Evolutionary conservation across 1,140 invertebrate species (phyloP).

Genomic region (Catajapyx aquilonaris): DNA sequence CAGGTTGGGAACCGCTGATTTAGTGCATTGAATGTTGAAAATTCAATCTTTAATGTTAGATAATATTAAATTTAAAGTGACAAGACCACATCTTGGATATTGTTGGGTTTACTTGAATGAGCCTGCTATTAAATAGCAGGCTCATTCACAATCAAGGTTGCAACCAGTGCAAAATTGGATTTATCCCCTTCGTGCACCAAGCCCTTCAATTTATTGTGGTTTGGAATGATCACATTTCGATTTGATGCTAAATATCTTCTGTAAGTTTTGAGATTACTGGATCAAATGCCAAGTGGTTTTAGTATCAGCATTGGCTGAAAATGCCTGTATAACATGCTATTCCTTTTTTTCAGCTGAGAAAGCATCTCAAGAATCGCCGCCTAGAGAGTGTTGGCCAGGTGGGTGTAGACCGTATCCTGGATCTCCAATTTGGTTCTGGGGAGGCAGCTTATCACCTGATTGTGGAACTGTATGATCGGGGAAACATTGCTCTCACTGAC

Average conservation of each 20-base stretch:
- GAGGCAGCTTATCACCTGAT: constrained; percentile 93
- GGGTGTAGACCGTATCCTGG: constrained; percentile 70
- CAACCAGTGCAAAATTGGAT: neutral
- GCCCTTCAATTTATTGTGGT: neutral
- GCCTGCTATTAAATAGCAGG: no score
- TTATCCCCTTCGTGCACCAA: no score
- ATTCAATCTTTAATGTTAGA: no score
- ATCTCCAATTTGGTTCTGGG: constrained; percentile 82
- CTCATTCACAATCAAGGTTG: constrained; percentile 1
- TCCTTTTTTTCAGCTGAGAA: constrained; percentile 50
- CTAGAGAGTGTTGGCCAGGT: constrained; percentile 68
- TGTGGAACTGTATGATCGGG: constrained; percentile 88
- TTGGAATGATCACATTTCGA: neutral
- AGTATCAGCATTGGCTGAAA: constrained; percentile 4
- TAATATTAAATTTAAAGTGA: no score
- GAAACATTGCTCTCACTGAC: constrained; percentile 92
- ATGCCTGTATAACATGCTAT: constrained; percentile 9
- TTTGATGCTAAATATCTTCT: constrained; percentile 3
- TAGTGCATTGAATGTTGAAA: no score
- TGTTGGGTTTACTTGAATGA: no score
- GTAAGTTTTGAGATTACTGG: constrained; percentile 1
- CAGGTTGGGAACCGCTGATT: no score
- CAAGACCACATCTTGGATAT: no score
- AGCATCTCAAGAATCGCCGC: constrained; percentile 92
- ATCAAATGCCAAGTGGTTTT: constrained; percentile 4